Evolutionary conservation across 2,888 invertebrate genomes (phyloP).

Genomic region (Cheilosia impressa): DNA sequence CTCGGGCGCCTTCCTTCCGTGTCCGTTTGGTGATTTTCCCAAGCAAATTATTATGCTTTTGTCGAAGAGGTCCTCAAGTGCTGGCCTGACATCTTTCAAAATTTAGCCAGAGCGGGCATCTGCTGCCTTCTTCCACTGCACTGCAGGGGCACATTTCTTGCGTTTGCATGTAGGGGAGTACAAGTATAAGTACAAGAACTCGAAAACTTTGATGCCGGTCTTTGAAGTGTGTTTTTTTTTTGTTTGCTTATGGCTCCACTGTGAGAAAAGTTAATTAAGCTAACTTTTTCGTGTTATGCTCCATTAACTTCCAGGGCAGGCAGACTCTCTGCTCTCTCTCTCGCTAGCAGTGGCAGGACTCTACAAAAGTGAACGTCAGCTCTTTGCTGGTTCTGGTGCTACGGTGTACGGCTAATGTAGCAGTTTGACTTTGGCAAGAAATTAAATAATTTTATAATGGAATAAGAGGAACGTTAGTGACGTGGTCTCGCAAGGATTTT

Average conservation of each 20-base stretch:
- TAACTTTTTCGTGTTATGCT: conserved; percentile 70
- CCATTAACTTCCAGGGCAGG: conserved; percentile 67
- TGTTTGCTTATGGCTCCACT: conserved; percentile 17
- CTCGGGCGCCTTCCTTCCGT: neutral
- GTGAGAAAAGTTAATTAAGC: conserved; percentile 68
- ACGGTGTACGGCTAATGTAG: conserved; percentile 31
- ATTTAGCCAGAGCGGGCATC: conserved; percentile 11
- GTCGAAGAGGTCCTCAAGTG: conserved; percentile 2
- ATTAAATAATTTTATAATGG: conserved; percentile 70
- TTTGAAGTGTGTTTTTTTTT: conserved; percentile 23
- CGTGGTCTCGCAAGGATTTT: conserved; percentile 56
- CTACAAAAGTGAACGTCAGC: conserved; percentile 26
- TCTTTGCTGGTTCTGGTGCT: neutral
- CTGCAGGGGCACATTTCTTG: conserved; percentile 23
- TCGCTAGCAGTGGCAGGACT: conserved; percentile 47
- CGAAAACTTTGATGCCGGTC: conserved; percentile 64
- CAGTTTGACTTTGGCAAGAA: conserved; percentile 47
- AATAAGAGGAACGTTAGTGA: conserved; percentile 66
- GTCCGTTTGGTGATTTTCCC: conserved; percentile 42
- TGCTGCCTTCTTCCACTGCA: neutral
- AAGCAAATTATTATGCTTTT: conserved; percentile 30
- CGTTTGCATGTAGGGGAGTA: conserved; percentile 38
- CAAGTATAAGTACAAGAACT: conserved; percentile 35
- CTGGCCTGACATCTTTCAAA: conserved; percentile 30
- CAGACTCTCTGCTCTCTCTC: conserved; percentile 17